Percentiles rank a stretch among this genome's conserved stretches.
phyloP scores from a whole-genome alignment of 2,113 vertebrate genomes.

The Vireo altiloquus region DNA sequence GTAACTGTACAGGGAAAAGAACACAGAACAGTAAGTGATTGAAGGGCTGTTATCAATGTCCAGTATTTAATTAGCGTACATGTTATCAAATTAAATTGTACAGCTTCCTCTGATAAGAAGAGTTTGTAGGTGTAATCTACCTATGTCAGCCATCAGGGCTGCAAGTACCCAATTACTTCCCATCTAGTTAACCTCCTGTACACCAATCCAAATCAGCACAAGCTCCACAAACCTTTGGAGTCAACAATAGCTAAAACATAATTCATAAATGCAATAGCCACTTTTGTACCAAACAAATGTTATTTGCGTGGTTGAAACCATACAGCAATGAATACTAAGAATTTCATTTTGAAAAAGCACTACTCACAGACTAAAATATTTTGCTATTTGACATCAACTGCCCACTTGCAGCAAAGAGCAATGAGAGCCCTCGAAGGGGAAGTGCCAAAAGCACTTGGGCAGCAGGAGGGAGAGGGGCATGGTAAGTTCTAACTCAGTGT shows the following conservation, averaged over 20 bases:
- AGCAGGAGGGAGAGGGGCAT: fast-evolving
- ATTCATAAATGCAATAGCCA: background rate
- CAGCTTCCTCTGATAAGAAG: background rate
- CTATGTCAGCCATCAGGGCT: background rate
- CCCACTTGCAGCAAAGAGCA: background rate
- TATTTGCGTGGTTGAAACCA: background rate
- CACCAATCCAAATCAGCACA: background rate
- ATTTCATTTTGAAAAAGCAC: background rate
- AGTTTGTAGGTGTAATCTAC: background rate
- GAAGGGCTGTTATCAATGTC: background rate
- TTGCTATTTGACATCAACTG: background rate
- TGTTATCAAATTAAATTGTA: background rate
- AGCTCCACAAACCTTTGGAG: background rate
- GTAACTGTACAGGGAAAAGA: background rate
- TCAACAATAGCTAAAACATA: background rate
- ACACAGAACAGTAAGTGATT: background rate
- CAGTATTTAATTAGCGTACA: background rate
- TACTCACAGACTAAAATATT: background rate
- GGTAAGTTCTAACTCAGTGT: background rate
- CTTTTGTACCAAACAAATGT: background rate
- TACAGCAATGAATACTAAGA: background rate
- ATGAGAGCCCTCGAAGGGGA: fast-evolving
- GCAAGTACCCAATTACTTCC: background rate
- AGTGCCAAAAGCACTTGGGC: background rate
- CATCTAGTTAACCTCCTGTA: background rate